A percentile compares a stretch with the other conserved stretches of the same genome.
Conservation (phyloP, 2,888 invertebrate species). For the Eilema griseolum region DNA sequence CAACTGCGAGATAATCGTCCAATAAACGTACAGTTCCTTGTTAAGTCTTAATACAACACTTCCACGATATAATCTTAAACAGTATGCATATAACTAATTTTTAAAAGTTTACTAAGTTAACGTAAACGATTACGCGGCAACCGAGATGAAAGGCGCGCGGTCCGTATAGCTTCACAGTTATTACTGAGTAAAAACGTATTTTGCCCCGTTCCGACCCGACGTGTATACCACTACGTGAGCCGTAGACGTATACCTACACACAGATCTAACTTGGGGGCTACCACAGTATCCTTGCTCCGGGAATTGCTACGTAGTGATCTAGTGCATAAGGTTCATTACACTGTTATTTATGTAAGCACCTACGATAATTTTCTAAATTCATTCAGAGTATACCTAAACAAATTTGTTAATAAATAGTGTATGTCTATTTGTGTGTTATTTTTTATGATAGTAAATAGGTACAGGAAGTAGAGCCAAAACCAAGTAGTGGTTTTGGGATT, state of each 20-base stretch:
- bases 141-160: conserved; percentile 72
- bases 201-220: conserved; percentile 58
- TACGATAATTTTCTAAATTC: conserved; percentile 52
- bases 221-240: conserved; percentile 57
- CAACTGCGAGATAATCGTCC: conserved; percentile 49
- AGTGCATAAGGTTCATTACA: conserved; percentile 44
- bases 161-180: conserved; percentile 70
- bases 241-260: conserved; percentile 54
- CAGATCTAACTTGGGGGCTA: conserved; percentile 43
- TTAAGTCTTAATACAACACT: conserved; percentile 56
- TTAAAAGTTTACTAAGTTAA: conserved; percentile 69
- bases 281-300: conserved; percentile 57
- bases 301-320: conserved; percentile 54
- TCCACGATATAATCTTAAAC: conserved; percentile 46
- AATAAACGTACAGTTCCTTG: conserved; percentile 41
- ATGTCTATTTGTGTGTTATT: conserved; percentile 15
- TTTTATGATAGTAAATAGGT: conserved; percentile 17
- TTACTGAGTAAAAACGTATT: conserved; percentile 74
- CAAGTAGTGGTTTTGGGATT: not conserved
- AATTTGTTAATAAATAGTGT: conserved; percentile 52
- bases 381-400: conserved; percentile 47
- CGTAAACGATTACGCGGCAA: conserved; percentile 79
- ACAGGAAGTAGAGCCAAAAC: conserved; percentile 8
- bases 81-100: conserved; percentile 35
- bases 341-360: conserved; percentile 22